A percentile compares a stretch with the other conserved stretches of the same genome.
Evolutionary conservation across 2,888 invertebrate species (phyloP).

Genomic region (Cryptophagus acutangulus): DNA sequence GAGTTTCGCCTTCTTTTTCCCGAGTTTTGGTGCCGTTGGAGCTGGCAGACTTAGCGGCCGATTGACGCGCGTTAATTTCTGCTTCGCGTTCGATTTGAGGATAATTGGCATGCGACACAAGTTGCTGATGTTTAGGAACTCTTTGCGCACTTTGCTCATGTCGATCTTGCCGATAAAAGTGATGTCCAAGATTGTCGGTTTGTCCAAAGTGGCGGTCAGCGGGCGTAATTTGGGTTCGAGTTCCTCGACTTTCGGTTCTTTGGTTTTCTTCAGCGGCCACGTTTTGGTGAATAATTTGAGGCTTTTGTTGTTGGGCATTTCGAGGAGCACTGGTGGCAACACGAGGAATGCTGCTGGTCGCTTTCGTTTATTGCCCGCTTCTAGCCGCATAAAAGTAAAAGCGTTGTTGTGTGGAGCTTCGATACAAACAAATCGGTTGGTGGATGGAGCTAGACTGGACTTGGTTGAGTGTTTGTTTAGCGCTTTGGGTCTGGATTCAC

Average conservation of each 20-base stretch:
- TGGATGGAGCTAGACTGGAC: no score
- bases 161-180: conserved; percentile 52
- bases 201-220: conserved; percentile 54
- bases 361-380: conserved; percentile 18
- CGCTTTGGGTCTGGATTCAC: no score
- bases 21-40: conserved; percentile 24
- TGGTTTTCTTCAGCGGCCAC: conserved; percentile 33
- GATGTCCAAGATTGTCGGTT: conserved; percentile 53
- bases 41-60: conserved; percentile 19
- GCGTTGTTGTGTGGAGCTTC: no score
- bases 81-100: conserved; percentile 25
- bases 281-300: conserved; percentile 43
- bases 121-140: conserved; percentile 48
- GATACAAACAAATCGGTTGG: no score
- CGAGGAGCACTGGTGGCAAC: conserved; percentile 24
- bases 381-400: conserved; percentile 32
- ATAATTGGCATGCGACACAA: conserved; percentile 41
- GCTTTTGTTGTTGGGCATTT: conserved; percentile 36
- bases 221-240: conserved; percentile 44
- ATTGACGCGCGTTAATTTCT: no score
- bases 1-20: conserved; percentile 24
- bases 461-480: no score
- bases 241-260: conserved; percentile 25
- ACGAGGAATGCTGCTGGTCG: conserved; percentile 33
- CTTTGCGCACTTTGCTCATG: conserved; percentile 55